phyloP scores from a whole-genome alignment of 2,113 vertebrate genomes.

The Typhlomys cinereus region DNA sequence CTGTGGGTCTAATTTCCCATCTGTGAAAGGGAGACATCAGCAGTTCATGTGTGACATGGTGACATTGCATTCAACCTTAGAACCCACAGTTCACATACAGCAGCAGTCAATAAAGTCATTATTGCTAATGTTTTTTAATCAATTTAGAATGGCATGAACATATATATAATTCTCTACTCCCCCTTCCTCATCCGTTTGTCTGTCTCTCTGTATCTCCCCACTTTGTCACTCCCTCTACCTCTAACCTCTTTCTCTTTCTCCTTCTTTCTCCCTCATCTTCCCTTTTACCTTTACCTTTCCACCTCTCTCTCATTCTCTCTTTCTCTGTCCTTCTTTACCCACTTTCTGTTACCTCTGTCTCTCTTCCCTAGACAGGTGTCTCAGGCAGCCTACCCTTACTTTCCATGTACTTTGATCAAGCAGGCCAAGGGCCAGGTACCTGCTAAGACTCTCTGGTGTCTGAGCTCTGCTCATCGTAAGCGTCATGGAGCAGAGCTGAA shows the following conservation, averaged over 20 bases:
- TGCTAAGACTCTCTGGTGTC: constrained; percentile 63
- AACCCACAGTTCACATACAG: neutral
- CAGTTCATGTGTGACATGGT: neutral
- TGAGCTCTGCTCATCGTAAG: constrained; percentile 71
- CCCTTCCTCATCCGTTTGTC: neutral
- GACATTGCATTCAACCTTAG: neutral
- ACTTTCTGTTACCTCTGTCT: neutral
- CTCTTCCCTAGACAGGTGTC: constrained; percentile 2
- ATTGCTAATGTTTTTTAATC: neutral
- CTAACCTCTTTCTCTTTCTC: neutral
- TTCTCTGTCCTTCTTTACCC: neutral
- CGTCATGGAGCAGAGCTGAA: constrained; percentile 58
- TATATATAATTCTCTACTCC: neutral
- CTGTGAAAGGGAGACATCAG: neutral
- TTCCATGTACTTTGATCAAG: constrained; percentile 65
- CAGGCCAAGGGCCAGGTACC: constrained; percentile 72
- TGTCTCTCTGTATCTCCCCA: too few species aligned
- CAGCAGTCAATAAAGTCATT: neutral
- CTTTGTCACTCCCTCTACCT: neutral
- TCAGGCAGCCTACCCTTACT: constrained; percentile 55
- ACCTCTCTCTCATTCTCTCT: neutral
- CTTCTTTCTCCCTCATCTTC: neutral
- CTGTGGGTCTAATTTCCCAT: neutral
- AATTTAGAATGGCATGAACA: neutral
- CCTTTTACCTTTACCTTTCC: neutral